Evolutionary conservation across 1,140 invertebrate genomes (phyloP).

Genomic region (Sycobia sp.): DNA sequence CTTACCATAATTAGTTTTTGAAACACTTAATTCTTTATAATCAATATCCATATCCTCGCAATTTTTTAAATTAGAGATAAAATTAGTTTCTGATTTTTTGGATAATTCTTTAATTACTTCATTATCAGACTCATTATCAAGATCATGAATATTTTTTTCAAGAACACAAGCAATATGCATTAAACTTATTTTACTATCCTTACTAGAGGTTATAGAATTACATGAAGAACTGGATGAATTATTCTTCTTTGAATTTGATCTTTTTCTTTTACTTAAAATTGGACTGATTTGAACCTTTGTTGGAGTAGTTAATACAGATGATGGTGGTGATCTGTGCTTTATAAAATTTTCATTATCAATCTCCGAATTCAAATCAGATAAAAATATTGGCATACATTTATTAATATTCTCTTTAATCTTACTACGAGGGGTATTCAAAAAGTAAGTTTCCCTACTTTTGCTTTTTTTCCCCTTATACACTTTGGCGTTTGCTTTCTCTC

Average conservation of each 20-base stretch:
- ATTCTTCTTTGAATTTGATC: constrained; percentile 15
- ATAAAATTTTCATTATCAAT: constrained; percentile 18
- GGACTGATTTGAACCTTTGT: constrained; percentile 24
- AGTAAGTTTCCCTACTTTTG: not conserved
- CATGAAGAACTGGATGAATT: constrained; percentile 14
- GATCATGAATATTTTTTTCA: constrained; percentile 10
- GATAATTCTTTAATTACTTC: not conserved
- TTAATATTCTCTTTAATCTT: constrained; percentile 23
- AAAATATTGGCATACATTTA: constrained; percentile 20
- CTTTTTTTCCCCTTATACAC: not conserved
- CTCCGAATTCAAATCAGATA: constrained; percentile 23
- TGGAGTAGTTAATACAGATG: not conserved
- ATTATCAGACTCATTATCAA: not conserved
- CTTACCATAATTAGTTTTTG: constrained; percentile 18
- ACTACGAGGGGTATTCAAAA: too few relatives aligned
- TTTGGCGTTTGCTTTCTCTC: too few relatives aligned
- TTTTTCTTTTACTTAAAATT: constrained; percentile 29
- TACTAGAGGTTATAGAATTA: not conserved
- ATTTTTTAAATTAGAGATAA: not conserved
- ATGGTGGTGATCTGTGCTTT: constrained; percentile 7
- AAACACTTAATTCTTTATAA: constrained; percentile 11
- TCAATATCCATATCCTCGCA: not conserved
- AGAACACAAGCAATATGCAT: not conserved
- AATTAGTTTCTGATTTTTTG: constrained; percentile 6
- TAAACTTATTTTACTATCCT: constrained; percentile 17